These are phyloP conservation scores for Brachyptera risi DNA, from an alignment of 2,888 invertebrate genomes.

Conservation along the genomic window DNA sequence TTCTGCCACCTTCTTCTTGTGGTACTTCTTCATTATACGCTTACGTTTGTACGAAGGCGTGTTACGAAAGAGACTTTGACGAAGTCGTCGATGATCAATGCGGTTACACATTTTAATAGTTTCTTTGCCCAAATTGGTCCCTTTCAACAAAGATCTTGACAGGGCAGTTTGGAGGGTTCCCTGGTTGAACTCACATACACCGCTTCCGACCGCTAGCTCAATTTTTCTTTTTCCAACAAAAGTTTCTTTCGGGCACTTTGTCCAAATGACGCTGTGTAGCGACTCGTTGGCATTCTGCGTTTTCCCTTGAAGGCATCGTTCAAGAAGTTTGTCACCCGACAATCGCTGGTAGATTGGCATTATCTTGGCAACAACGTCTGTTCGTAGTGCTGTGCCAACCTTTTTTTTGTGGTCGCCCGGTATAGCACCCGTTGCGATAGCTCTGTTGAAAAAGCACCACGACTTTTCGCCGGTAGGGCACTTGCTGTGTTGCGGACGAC, in stretches of 20 bases:
- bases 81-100: no score
- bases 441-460: conserved; percentile 34
- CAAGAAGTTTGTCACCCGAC: conserved; percentile 11
- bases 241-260: conserved; percentile 15
- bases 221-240: neutral
- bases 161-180: neutral
- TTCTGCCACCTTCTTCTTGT: no score
- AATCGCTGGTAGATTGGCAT: conserved; percentile 27
- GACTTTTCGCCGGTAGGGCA: conserved; percentile 31
- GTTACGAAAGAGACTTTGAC: no score
- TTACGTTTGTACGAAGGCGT: no score
- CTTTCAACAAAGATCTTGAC: neutral
- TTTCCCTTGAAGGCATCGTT: conserved; percentile 18
- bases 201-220: neutral
- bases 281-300: conserved; percentile 30
- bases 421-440: conserved; percentile 18
- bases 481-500: conserved; percentile 34
- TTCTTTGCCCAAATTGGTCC: neutral
- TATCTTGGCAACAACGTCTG: conserved; percentile 22
- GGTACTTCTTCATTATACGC: no score
- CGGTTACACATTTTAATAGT: neutral
- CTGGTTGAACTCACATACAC: neutral
- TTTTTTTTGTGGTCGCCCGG: conserved; percentile 21
- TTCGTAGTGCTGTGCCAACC: conserved; percentile 17
- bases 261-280: conserved; percentile 28